These are phyloP conservation scores for Platyrinchus mystaceus DNA, from an alignment of 2,797 vertebrate genomes.

Conservation along the genomic window DNA sequence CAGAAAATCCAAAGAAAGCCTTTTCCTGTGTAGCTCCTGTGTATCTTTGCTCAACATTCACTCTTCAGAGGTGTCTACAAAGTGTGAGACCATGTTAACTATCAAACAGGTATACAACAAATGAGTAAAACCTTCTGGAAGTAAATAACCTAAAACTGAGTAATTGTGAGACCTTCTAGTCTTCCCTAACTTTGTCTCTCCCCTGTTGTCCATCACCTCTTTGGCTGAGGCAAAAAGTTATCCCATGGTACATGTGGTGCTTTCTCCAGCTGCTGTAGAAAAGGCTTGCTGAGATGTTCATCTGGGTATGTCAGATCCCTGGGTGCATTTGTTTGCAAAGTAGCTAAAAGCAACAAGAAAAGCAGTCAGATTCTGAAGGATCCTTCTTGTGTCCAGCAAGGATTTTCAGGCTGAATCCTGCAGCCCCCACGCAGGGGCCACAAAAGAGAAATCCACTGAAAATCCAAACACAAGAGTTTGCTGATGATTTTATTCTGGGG, in stretches of 20 bases:
- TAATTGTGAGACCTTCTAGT: not conserved
- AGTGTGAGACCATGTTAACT: not conserved
- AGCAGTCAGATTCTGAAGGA: not conserved
- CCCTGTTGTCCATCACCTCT: not conserved
- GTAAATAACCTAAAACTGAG: not conserved
- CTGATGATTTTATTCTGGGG: not conserved
- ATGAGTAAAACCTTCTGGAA: not conserved
- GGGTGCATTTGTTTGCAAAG: not conserved
- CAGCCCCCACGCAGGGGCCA: not conserved
- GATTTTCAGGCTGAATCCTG: not conserved
- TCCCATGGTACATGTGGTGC: rapidly evolving
- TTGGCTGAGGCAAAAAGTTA: not conserved
- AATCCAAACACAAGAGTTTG: not conserved
- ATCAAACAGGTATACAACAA: not conserved
- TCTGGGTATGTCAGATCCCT: not conserved
- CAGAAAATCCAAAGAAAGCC: not conserved
- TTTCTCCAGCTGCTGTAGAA: not conserved
- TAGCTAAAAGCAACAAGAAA: not conserved
- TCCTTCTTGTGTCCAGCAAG: not conserved
- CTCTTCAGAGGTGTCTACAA: not conserved
- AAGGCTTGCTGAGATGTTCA: not conserved
- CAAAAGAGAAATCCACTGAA: not conserved
- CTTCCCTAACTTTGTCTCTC: not conserved
- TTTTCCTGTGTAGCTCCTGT: not conserved
- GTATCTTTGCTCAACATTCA: not conserved